Evolutionary conservation across 2,113 vertebrate species (phyloP).

Genomic region (Laticauda laticaudata): DNA sequence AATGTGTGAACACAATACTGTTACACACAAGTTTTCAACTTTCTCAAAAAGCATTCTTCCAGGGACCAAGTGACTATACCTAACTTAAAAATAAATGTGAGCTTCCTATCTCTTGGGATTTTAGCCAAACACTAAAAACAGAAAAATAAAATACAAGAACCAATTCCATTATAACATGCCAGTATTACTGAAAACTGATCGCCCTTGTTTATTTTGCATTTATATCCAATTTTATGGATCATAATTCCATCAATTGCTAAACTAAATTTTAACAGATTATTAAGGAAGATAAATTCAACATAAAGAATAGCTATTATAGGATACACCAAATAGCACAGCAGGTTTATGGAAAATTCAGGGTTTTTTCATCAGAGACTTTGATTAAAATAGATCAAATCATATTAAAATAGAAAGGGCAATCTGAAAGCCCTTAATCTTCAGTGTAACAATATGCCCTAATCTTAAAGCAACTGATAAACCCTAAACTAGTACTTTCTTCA

Average conservation of each 20-base stretch:
- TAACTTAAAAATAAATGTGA: not conserved
- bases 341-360: not conserved
- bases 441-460: not conserved
- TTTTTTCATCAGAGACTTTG: not conserved
- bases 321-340: not conserved
- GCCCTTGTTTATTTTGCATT: too few relatives aligned
- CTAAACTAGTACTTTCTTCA: not conserved
- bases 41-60: not conserved
- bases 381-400: not conserved
- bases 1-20: not conserved
- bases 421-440: not conserved
- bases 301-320: not conserved
- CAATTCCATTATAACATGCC: not conserved
- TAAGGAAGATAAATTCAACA: not conserved
- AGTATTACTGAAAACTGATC: not conserved
- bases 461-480: not conserved
- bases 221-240: not conserved
- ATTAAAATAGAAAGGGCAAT: not conserved
- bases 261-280: not conserved
- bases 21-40: not conserved
- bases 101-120: not conserved
- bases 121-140: not conserved
- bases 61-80: not conserved
- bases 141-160: not conserved
- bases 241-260: not conserved